Conservation (phyloP, 2,888 invertebrate genomes). For the Pardosa pseudoannulata region DNA sequence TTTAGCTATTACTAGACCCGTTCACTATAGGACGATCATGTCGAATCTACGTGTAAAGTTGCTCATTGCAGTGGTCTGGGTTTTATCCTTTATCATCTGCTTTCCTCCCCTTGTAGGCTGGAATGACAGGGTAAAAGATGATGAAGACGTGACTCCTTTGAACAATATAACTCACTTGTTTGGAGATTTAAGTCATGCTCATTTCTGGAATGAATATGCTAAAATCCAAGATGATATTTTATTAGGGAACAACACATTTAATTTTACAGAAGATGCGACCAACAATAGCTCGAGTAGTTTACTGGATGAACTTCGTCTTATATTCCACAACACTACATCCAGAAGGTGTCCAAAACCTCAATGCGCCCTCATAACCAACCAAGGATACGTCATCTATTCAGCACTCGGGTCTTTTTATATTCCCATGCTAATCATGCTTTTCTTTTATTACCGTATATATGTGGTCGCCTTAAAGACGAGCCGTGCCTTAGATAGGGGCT, state of each 20-base stretch:
- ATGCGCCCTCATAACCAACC: conserved; percentile 94
- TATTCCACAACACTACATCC: conserved; percentile 38
- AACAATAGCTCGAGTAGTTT: conserved; percentile 5
- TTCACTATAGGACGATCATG: conserved; percentile 93
- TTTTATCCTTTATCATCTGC: conserved; percentile 92
- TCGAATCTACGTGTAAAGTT: conserved; percentile 89
- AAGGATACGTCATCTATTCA: conserved; percentile 97
- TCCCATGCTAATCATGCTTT: conserved; percentile 98
- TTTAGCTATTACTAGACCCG: conserved; percentile 96
- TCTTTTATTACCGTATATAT: conserved; percentile 98
- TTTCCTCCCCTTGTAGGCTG: conserved; percentile 94
- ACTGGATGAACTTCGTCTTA: conserved; percentile 27
- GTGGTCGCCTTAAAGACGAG: conserved; percentile 84
- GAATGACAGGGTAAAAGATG: conserved; percentile 82
- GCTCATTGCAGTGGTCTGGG: conserved; percentile 94
- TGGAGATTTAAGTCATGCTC: conserved; percentile 20
- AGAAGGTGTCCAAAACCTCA: conserved; percentile 78
- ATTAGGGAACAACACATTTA: conserved; percentile 20
- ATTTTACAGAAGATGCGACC: conserved; percentile 39
- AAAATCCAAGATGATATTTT: not conserved
- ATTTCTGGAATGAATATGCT: conserved; percentile 30
- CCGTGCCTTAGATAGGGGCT: conserved; percentile 75
- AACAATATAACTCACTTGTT: conserved; percentile 18
- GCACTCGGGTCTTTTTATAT: conserved; percentile 98
- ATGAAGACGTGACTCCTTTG: conserved; percentile 39